Evolutionary conservation across 2,888 invertebrate species (phyloP), one percentile per base, ranked within the genome.

Genomic region (Drosophila acutilabella): DNA sequence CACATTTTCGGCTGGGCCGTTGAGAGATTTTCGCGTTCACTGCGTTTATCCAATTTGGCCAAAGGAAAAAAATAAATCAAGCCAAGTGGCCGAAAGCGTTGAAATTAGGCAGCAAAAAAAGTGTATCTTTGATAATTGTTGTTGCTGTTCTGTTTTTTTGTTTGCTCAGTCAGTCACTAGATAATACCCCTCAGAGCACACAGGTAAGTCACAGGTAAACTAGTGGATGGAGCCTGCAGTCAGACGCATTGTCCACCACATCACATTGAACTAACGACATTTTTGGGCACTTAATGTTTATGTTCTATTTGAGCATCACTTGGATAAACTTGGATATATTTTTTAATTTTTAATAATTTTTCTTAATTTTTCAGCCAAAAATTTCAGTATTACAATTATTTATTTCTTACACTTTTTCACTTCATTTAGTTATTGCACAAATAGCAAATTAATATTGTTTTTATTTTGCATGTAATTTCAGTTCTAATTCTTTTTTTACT

Each of bases 1-100:
- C 83, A 83, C 83, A 83, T 83, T 87, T 86, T 83, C 84, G 84
- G 83, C 83, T 81, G 71, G 48, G 89, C 83, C 83, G 83, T 88
- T 58, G 50, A 57, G 36, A 74, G 40, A 64, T 62, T 56, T 54
- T 71, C 68, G 72, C 42, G 65, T 66, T 73, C 51, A 72, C 70
- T 83, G 78, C 72, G 71, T 68, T 84, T 88, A 88, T 81, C 84
- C 84, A 86, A 82, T 73, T 69, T 80, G 61, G 60, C 65, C 53
- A 78, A 73, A 52, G 30, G 30, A 30, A 30, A 30, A 30, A 30
- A 30, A 30, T 30, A 30, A 62, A 50, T 57, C 64, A 64, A 36
- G 36, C 36, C 13, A 36, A 62, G 56, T 50, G 76, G 75, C 66
- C 71, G 50, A 38, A 57, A 57, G 60, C 44, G 53, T 47, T 16